Percentiles rank a stretch among this genome's conserved stretches.
Conservation (phyloP, 2,888 invertebrate species). For the Callyntrura guangdongensis region DNA sequence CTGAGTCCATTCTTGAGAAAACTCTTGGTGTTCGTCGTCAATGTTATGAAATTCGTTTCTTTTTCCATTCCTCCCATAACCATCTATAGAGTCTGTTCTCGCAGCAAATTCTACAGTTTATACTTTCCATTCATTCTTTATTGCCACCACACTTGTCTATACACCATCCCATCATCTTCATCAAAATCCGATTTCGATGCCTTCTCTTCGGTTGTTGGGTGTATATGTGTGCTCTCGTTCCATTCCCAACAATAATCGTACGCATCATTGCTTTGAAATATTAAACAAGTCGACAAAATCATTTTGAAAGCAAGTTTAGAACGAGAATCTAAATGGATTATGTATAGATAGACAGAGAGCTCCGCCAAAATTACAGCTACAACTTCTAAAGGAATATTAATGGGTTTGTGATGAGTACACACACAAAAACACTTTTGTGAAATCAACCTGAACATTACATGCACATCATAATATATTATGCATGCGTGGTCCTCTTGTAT, state of each 20-base stretch:
- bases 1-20: conserved; percentile 78
- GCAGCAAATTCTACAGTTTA: too few species aligned
- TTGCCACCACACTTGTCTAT: conserved; percentile 47
- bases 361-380: conserved; percentile 20
- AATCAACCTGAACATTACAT: conserved; percentile 56
- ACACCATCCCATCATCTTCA: conserved; percentile 40
- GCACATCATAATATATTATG: conserved; percentile 54
- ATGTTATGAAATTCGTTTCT: conserved; percentile 64
- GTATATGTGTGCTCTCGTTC: conserved; percentile 24
- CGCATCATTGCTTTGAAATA: conserved; percentile 73
- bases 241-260: conserved; percentile 53
- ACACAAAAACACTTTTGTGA: conserved; percentile 40
- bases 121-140: conserved; percentile 8
- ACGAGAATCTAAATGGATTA: conserved; percentile 45
- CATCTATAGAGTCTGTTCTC: too few species aligned
- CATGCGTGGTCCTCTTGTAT: conserved; percentile 4
- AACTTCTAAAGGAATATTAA: conserved; percentile 52
- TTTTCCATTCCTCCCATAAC: conserved; percentile 54
- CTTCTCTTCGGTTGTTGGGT: conserved; percentile 16
- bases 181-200: conserved; percentile 71
- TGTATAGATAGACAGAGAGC: background rate
- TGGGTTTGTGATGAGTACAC: conserved; percentile 46
- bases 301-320: conserved; percentile 51
- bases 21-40: conserved; percentile 64
- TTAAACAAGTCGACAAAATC: conserved; percentile 70